Evolutionary conservation across 2,113 vertebrate genomes (phyloP).

Genomic region (Potamarius usumacintae): DNA sequence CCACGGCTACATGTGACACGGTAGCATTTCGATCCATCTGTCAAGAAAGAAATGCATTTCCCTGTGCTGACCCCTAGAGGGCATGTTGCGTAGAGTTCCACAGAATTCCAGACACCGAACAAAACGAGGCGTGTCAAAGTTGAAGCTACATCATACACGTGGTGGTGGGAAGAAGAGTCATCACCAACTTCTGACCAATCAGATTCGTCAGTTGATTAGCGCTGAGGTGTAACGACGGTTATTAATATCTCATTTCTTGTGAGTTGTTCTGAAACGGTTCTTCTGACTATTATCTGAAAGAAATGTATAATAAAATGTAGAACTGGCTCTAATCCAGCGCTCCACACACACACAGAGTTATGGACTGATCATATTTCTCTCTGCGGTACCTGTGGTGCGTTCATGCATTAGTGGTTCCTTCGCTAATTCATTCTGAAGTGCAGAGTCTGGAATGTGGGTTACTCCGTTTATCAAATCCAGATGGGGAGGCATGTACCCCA

Average conservation of each 20-base stretch:
- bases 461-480: slow-evolving; percentile 6
- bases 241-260: not conserved
- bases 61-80: too few relatives aligned
- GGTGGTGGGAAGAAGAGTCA: too few relatives aligned
- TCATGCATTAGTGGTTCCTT: not conserved
- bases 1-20: too few relatives aligned
- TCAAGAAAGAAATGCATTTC: too few relatives aligned
- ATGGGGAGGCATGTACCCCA: not conserved
- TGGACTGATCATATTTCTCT: not conserved
- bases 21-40: too few relatives aligned
- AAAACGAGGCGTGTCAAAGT: too few relatives aligned
- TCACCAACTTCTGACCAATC: not conserved
- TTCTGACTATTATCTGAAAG: not conserved
- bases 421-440: not conserved
- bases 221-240: not conserved
- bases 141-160: not conserved
- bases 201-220: not conserved
- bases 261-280: not conserved
- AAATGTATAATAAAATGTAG: not conserved
- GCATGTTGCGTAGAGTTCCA: too few relatives aligned
- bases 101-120: too few relatives aligned
- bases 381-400: not conserved
- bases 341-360: not conserved
- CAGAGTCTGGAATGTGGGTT: slow-evolving; percentile 8
- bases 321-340: not conserved